Conservation (phyloP, 2,888 invertebrate genomes). For the Trichogramma evanescens region DNA sequence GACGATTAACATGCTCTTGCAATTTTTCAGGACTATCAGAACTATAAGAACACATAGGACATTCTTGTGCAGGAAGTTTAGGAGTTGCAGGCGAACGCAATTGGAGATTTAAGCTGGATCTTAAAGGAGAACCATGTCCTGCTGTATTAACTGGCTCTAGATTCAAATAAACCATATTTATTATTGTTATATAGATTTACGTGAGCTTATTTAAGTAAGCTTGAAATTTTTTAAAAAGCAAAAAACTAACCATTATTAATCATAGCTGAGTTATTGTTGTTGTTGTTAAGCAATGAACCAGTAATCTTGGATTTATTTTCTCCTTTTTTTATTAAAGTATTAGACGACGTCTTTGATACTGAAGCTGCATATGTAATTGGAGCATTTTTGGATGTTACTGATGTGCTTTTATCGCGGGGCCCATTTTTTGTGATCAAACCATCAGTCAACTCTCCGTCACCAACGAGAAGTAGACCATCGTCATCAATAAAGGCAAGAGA, state of each 20-base stretch:
- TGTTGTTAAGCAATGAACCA: constrained; percentile 39
- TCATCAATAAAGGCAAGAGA: too few relatives aligned
- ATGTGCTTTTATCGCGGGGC: too few relatives aligned
- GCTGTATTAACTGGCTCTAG: constrained; percentile 41
- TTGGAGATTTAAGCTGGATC: constrained; percentile 49
- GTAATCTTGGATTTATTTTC: constrained; percentile 28
- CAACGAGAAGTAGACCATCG: too few relatives aligned
- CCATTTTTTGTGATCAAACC: too few relatives aligned
- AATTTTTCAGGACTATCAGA: constrained; percentile 67
- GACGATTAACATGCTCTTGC: constrained; percentile 77
- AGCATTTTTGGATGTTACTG: too few relatives aligned
- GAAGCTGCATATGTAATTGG: too few relatives aligned
- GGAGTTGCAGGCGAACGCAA: constrained; percentile 43
- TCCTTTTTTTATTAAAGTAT: too few relatives aligned
- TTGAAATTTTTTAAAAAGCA: background rate
- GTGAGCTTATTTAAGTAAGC: constrained; percentile 6
- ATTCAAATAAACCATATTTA: background rate
- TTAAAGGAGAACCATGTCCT: constrained; percentile 68
- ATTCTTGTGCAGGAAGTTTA: constrained; percentile 50
- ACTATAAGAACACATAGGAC: constrained; percentile 71
- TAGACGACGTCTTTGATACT: too few relatives aligned
- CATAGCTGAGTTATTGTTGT: constrained; percentile 39
- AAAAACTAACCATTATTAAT: constrained; percentile 4
- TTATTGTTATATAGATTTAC: background rate
- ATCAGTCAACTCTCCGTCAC: too few relatives aligned